Conservation (phyloP, 2,797 vertebrate species). For the Phyllotis vaccarum region DNA sequence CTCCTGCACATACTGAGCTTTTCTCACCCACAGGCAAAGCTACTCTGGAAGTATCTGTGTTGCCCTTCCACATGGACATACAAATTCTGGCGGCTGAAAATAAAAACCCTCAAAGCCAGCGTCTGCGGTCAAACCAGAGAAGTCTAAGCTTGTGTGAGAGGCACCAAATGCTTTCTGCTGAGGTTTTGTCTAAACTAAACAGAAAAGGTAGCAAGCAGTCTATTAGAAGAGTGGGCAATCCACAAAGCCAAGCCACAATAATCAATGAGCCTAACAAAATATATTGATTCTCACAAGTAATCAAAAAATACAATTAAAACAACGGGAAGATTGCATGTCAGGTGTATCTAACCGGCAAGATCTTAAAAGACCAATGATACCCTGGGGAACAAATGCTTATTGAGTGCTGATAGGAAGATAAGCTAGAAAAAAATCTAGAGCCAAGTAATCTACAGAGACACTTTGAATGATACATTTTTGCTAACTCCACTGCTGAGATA, state of each 20-base stretch:
- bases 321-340: slow-evolving; percentile 14
- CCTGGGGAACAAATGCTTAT: background rate
- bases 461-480: background rate
- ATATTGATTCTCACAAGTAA: slow-evolving; percentile 42
- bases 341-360: background rate
- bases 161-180: background rate
- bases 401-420: background rate
- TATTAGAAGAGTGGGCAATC: background rate
- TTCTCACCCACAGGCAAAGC: background rate
- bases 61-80: background rate
- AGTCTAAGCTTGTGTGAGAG: background rate
- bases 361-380: slow-evolving; percentile 1
- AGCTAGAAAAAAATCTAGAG: background rate
- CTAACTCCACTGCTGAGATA: background rate
- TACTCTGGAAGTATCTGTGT: background rate
- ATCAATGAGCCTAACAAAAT: slow-evolving; percentile 59
- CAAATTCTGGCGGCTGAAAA: background rate
- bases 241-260: slow-evolving; percentile 35
- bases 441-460: background rate
- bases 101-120: background rate
- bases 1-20: background rate
- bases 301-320: slow-evolving; percentile 49
- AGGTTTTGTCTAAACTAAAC: background rate
- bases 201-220: background rate
- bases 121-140: background rate